Conservation (phyloP, 1,140 invertebrate species). For the Dermatophagoides farinae region DNA sequence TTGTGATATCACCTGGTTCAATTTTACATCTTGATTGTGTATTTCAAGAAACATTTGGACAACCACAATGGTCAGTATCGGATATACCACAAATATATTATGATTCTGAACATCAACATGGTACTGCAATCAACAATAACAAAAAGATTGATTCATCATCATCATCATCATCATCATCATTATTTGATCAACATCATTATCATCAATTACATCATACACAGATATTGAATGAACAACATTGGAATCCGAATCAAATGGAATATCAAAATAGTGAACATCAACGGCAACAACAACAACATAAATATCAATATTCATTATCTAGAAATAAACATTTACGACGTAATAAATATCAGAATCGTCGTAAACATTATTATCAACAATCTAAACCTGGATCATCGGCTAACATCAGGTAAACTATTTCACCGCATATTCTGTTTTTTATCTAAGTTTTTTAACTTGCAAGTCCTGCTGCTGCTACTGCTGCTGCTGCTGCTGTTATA, state of each 20-base stretch:
- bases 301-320: background rate
- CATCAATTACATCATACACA: background rate
- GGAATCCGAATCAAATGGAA: too few relatives aligned
- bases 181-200: background rate
- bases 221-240: background rate
- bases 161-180: background rate
- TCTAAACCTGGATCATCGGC: too few relatives aligned
- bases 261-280: background rate
- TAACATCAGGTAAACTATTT: too few relatives aligned
- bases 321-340: background rate
- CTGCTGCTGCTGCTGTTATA: too few relatives aligned
- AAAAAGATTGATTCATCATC: background rate
- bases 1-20: conserved; percentile 57
- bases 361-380: too few relatives aligned
- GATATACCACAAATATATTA: conserved; percentile 26
- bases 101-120: background rate
- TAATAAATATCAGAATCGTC: background rate
- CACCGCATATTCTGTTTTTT: too few relatives aligned
- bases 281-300: background rate
- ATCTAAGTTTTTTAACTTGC: too few relatives aligned
- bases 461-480: too few relatives aligned
- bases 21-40: conserved; percentile 63
- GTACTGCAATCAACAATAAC: background rate
- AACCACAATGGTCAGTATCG: conserved; percentile 69
- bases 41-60: conserved; percentile 45